phyloP scores from a whole-genome alignment of 2,888 invertebrate species.

The Vesta saturnalis region DNA sequence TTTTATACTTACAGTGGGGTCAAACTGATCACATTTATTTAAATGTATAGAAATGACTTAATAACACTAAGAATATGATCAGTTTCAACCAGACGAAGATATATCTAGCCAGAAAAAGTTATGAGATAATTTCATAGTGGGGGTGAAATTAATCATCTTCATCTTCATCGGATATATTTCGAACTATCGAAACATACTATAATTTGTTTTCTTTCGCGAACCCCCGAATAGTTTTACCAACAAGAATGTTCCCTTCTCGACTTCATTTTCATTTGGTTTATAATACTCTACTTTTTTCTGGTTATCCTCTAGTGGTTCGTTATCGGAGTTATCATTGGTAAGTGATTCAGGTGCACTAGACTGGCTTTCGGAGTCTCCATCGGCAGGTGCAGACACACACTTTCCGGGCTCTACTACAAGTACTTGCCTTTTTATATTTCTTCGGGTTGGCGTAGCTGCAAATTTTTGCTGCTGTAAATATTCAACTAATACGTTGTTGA shows the following conservation, averaged over 20 bases:
- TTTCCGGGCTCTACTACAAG: not conserved
- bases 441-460: not conserved
- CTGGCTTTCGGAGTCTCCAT: not conserved
- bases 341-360: constrained; percentile 21
- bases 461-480: not conserved
- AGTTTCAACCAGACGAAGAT: too few relatives aligned
- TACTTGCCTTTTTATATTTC: not conserved
- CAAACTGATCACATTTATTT: too few relatives aligned
- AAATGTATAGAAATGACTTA: too few relatives aligned
- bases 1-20: too few relatives aligned
- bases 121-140: too few relatives aligned
- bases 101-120: not conserved
- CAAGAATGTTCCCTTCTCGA: constrained; percentile 16
- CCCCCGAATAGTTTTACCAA: constrained; percentile 15
- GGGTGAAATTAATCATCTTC: too few relatives aligned
- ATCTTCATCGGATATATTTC: not conserved
- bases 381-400: not conserved
- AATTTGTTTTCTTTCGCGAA: not conserved
- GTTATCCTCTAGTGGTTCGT: constrained; percentile 21
- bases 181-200: not conserved
- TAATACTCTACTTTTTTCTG: constrained; percentile 15
- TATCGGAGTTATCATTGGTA: constrained; percentile 35
- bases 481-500: not conserved
- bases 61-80: too few relatives aligned
- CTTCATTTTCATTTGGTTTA: constrained; percentile 7